These are phyloP conservation scores for Corythucha ciliata DNA, from an alignment of 2,888 invertebrate genomes.

Conservation along the genomic window DNA sequence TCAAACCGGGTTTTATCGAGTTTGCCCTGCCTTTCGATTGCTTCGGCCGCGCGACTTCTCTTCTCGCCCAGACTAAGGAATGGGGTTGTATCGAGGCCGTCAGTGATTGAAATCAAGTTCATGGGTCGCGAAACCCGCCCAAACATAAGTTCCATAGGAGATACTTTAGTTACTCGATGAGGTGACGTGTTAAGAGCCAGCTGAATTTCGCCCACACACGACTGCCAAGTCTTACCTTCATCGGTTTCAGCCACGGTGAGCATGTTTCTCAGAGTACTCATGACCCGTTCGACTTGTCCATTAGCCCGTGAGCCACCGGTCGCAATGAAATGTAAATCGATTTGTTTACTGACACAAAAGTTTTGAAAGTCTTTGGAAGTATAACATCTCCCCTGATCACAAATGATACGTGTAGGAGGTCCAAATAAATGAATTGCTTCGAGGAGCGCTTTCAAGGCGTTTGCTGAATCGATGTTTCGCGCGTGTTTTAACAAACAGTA, in stretches of 20 bases:
- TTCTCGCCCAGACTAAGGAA: no score
- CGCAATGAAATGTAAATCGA: constrained; percentile 34
- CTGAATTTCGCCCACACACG: constrained; percentile 12
- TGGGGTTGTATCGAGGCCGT: no score
- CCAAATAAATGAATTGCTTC: constrained; percentile 8
- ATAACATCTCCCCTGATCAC: constrained; percentile 20
- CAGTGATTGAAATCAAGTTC: no score
- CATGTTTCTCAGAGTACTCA: constrained; percentile 11
- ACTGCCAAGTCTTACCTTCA: constrained; percentile 13
- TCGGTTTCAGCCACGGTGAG: constrained; percentile 12
- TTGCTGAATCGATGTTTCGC: constrained; percentile 6
- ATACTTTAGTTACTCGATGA: constrained; percentile 17
- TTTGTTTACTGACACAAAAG: constrained; percentile 25
- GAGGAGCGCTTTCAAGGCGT: constrained; percentile 2
- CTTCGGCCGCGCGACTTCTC: no score
- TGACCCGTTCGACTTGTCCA: constrained; percentile 11
- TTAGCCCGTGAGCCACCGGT: constrained; percentile 20
- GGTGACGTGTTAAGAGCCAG: constrained; percentile 11
- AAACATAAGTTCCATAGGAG: constrained; percentile 15
- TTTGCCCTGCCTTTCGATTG: no score
- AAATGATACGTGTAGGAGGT: constrained; percentile 27
- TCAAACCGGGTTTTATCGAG: no score
- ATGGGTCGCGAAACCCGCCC: constrained; percentile 6
- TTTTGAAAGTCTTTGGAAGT: constrained; percentile 27
- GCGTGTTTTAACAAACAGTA: constrained; percentile 10